Conservation (phyloP, 2,113 vertebrate genomes). For the Tiliqua scincoides region DNA sequence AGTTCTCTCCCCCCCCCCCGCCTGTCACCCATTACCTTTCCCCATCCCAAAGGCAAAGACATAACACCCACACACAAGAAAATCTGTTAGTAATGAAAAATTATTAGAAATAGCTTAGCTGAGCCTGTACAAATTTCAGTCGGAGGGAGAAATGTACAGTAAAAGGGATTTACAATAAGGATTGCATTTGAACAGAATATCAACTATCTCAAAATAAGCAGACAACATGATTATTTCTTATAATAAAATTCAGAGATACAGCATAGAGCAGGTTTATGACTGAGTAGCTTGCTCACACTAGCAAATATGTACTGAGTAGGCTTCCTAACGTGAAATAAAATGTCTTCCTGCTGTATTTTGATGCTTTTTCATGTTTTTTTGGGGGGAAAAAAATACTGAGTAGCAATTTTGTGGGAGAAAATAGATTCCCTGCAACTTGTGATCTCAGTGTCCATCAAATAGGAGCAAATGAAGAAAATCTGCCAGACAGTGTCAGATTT, state of each 20-base stretch:
- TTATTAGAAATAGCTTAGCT: conserved; percentile 73
- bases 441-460: conserved; percentile 78
- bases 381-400: conserved; percentile 37
- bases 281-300: conserved; percentile 45
- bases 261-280: conserved; percentile 31
- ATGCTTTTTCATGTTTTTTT: conserved; percentile 74
- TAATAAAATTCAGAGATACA: conserved; percentile 43
- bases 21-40: conserved; percentile 78
- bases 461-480: conserved; percentile 78
- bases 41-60: conserved; percentile 59
- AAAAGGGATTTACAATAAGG: conserved; percentile 41
- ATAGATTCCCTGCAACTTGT: conserved; percentile 77
- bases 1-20: conserved; percentile 74
- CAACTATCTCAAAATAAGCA: conserved; percentile 52
- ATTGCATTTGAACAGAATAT: conserved; percentile 18
- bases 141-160: conserved; percentile 51
- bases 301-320: conserved; percentile 48
- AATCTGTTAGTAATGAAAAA: conserved; percentile 81
- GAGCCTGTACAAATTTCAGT: conserved; percentile 73
- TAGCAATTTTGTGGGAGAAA: conserved; percentile 75
- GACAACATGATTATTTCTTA: conserved; percentile 56
- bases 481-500: conserved; percentile 80
- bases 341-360: conserved; percentile 68
- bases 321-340: conserved; percentile 61
- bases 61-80: conserved; percentile 45